These are phyloP conservation scores for Platycercus adscitus DNA, from an alignment of 2,113 vertebrate species.

Conservation along the genomic window DNA sequence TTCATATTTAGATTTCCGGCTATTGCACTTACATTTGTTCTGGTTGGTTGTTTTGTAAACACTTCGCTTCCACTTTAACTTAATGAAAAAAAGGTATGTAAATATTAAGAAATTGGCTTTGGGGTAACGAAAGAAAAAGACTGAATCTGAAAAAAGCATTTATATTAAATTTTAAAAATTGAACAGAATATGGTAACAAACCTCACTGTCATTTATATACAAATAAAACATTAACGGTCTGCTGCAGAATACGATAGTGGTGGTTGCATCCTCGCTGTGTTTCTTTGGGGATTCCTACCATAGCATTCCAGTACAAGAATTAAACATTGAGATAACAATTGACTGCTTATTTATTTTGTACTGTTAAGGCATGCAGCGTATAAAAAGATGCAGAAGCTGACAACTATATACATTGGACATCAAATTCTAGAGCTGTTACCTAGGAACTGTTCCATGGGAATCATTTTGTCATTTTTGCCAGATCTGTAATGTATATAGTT, in stretches of 20 bases:
- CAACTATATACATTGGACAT: conserved; percentile 17
- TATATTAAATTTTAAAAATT: background rate
- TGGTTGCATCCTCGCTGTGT: conserved; percentile 6
- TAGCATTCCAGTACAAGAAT: conserved; percentile 54
- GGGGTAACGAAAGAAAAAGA: background rate
- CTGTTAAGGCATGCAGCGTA: conserved; percentile 58
- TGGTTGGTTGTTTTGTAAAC: conserved; percentile 40
- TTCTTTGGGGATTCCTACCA: conserved; percentile 37
- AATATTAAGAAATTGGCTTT: conserved; percentile 49
- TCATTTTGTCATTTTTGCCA: conserved; percentile 23
- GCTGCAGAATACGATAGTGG: background rate
- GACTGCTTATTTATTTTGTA: conserved; percentile 70
- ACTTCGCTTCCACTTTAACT: conserved; percentile 54
- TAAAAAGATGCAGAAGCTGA: conserved; percentile 43
- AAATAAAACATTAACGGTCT: background rate
- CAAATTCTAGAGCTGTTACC: conserved; percentile 38
- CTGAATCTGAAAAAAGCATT: conserved; percentile 39
- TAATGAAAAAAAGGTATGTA: conserved; percentile 42
- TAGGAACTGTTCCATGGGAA: conserved; percentile 8
- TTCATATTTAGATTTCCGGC: conserved; percentile 64
- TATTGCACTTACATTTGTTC: conserved; percentile 36
- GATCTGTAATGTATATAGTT: conserved; percentile 75
- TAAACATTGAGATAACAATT: conserved; percentile 11
- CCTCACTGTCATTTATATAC: conserved; percentile 17
- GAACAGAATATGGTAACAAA: conserved; percentile 37